phyloP scores from a whole-genome alignment of 2,797 vertebrate species.

The Protosalanx chinensis region DNA sequence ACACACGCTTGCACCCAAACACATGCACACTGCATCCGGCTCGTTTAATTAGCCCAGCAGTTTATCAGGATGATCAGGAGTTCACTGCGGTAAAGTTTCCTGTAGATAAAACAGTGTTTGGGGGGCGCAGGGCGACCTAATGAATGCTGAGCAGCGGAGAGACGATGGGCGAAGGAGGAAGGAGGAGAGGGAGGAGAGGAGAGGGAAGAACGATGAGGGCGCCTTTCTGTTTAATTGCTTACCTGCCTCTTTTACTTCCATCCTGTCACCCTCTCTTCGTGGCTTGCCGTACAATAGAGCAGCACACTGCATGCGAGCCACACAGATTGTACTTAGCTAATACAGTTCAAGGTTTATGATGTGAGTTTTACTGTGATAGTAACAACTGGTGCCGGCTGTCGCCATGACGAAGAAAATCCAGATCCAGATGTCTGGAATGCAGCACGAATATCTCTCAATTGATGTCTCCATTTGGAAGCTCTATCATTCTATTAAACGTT shows the following conservation, averaged over 20 bases:
- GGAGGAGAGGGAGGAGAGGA: not conserved
- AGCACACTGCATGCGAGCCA: constrained; percentile 53
- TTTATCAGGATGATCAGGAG: constrained; percentile 75
- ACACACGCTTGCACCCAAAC: constrained; percentile 32
- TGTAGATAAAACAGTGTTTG: constrained; percentile 66
- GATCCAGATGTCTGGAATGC: constrained; percentile 13
- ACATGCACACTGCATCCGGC: constrained; percentile 42
- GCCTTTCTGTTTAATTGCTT: constrained; percentile 65
- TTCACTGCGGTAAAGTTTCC: constrained; percentile 70
- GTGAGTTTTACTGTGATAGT: constrained; percentile 40
- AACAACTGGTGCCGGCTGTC: not conserved
- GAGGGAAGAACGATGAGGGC: constrained; percentile 54
- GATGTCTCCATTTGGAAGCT: constrained; percentile 33
- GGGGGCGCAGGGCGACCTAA: constrained; percentile 45
- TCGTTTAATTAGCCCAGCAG: constrained; percentile 72
- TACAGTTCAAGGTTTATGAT: constrained; percentile 44
- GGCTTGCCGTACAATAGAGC: constrained; percentile 43
- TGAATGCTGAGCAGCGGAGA: constrained; percentile 56
- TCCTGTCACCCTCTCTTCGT: constrained; percentile 53
- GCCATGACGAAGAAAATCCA: not conserved
- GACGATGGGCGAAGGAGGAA: not conserved
- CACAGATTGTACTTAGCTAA: constrained; percentile 34
- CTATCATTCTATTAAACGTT: constrained; percentile 32
- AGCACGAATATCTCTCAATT: constrained; percentile 29
- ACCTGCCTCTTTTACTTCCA: constrained; percentile 60